These are phyloP conservation scores for Brachyhypopomus occidentalis DNA, from an alignment of 2,113 vertebrate species.

Conservation along the genomic window DNA sequence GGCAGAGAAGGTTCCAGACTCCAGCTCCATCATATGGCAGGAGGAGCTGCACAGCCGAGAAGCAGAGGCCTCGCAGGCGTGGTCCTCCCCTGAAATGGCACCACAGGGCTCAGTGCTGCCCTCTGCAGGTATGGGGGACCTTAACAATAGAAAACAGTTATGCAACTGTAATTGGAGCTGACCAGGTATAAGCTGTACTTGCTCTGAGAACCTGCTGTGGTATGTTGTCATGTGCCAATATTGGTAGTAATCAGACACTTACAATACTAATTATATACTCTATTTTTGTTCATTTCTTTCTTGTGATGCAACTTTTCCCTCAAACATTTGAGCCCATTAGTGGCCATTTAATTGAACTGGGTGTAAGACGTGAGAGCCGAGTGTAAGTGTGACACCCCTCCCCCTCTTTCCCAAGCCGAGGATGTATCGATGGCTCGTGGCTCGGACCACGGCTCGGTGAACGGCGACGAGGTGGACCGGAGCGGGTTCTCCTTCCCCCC, in stretches of 20 bases:
- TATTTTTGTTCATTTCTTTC: no score
- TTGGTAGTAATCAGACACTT: no score
- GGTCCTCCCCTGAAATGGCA: slow-evolving; percentile 69
- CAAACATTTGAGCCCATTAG: no score
- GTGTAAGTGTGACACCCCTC: not conserved
- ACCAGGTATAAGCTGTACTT: not conserved
- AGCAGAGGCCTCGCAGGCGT: slow-evolving; percentile 68
- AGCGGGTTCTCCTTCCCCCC: slow-evolving; percentile 58
- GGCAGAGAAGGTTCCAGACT: slow-evolving; percentile 77
- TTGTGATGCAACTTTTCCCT: no score
- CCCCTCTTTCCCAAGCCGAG: slow-evolving; percentile 59
- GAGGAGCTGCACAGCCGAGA: slow-evolving; percentile 79
- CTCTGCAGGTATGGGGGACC: slow-evolving; percentile 64
- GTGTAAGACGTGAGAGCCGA: not conserved
- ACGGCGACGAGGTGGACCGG: slow-evolving; percentile 75
- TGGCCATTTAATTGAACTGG: not conserved
- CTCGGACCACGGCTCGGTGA: slow-evolving; percentile 76
- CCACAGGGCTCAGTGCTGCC: slow-evolving; percentile 62
- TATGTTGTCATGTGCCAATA: no score
- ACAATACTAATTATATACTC: no score
- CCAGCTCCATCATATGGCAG: slow-evolving; percentile 81
- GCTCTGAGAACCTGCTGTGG: no score
- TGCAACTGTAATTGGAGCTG: not conserved
- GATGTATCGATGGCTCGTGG: slow-evolving; percentile 46
- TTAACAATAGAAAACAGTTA: not conserved